A percentile compares a stretch with the other conserved stretches of the same genome.
phyloP scores from a whole-genome alignment of 2,113 vertebrate species.

The Neotoma lepida region DNA sequence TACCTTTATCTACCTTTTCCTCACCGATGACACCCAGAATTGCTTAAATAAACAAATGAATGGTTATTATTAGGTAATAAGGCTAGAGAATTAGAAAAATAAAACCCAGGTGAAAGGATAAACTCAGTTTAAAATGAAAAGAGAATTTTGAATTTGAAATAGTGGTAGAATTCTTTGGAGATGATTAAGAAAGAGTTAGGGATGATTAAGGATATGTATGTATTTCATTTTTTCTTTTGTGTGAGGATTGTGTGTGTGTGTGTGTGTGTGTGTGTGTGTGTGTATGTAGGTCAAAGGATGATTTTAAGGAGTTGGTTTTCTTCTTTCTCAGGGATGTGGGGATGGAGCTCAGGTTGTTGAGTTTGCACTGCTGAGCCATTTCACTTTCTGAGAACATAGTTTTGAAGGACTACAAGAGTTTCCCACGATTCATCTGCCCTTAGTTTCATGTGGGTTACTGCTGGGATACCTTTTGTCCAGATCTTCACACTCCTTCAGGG shows the following conservation, averaged over 20 bases:
- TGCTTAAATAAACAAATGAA: neutral
- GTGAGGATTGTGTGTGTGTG: neutral
- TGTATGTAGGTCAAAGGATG: neutral
- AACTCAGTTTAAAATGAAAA: neutral
- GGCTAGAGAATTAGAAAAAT: neutral
- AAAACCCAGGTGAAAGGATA: neutral
- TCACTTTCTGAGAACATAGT: neutral
- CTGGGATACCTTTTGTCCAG: neutral
- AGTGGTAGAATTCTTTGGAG: neutral
- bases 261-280: neutral
- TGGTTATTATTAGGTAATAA: neutral
- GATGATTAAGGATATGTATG: neutral
- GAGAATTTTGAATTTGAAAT: neutral
- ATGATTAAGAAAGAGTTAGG: neutral
- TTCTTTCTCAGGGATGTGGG: no score
- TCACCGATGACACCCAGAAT: neutral
- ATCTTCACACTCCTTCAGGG: neutral
- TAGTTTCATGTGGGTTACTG: neutral
- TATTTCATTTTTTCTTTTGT: neutral
- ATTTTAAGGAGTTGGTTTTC: neutral
- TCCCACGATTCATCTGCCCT: neutral
- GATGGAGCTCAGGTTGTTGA: neutral
- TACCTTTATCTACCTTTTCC: neutral
- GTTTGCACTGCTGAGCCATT: neutral
- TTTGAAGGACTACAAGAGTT: neutral